Evolutionary conservation across 1,140 invertebrate species (phyloP), one percentile per base, ranked within the genome.

Genomic region (Rhopalosiphum maidis): DNA sequence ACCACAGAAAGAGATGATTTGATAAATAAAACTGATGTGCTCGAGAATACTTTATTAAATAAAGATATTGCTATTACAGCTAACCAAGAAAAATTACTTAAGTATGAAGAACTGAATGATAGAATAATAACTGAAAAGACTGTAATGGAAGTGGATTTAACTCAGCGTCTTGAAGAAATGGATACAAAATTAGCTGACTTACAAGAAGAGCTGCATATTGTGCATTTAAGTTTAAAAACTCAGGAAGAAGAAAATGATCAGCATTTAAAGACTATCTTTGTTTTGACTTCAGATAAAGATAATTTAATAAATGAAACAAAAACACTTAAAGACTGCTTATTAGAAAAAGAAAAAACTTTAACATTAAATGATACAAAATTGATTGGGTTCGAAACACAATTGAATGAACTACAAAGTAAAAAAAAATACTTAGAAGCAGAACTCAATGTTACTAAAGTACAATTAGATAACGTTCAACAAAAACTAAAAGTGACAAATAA

Each of bases 1-100:
- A 93, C 21, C 23, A 43, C 37, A 41, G 48, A 93, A 86, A 86
- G 6, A 93, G 77, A 93, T 54, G 86, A 93, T 51, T 93, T 93
- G 5, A 54, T 85, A 55, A 93, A 85, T 41, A 83, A 86, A 86
- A 55, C 5, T 6, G 54, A 86, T 86, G 7, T 1, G 0, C 48
- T 93, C 35, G 55, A 93, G 8, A 41, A 30, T 93, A 86, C 23
- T 37, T n/a, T 86, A 93, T 54, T 41, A 21, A 22, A 55, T 41
- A 86, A 86, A 37, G 82, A 93, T 86, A 46, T 5, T 83, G 15
- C n/a, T 43, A 85, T 93, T 41, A 25, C 35, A 41, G 6, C 91
- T 93, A 86, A 86, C 30, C 18, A 55, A 55, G 48, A 37, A 83
- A 93, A 93, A 86, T n/a, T 93, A 1, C 48, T 85, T 2, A 23